Evolutionary conservation across 1,140 invertebrate species (phyloP).

Genomic region (Lordiphosa stackelbergi): DNA sequence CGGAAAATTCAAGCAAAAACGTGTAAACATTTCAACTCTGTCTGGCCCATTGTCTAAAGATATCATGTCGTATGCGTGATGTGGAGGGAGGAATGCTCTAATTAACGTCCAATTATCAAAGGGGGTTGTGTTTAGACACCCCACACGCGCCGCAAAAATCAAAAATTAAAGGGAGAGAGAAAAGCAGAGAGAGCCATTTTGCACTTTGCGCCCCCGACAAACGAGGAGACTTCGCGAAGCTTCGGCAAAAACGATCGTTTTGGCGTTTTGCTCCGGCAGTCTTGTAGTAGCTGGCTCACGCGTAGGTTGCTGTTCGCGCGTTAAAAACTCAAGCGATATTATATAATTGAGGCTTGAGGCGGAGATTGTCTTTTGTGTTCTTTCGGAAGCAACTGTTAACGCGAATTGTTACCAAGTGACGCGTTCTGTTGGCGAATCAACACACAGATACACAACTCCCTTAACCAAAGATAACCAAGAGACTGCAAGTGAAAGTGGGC

Average conservation of each 20-base stretch:
- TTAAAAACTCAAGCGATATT: slow-evolving; percentile 44
- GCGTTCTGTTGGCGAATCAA: slow-evolving; percentile 33
- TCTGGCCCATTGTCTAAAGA: slow-evolving; percentile 42
- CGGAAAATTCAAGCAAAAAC: slow-evolving; percentile 18
- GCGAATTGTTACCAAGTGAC: slow-evolving; percentile 36
- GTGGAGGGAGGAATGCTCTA: background rate
- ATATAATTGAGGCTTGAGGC: slow-evolving; percentile 57
- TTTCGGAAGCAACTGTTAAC: slow-evolving; percentile 48
- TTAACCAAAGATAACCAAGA: slow-evolving; percentile 12
- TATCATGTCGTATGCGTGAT: slow-evolving; percentile 25
- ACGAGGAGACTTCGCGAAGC: slow-evolving; percentile 17
- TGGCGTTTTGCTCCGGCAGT: slow-evolving; percentile 36
- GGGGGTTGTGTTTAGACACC: too few species aligned
- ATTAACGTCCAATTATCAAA: background rate
- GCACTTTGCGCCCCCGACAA: slow-evolving; percentile 23
- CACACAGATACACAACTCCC: slow-evolving; percentile 13
- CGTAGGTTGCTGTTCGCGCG: slow-evolving; percentile 63
- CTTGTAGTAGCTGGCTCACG: slow-evolving; percentile 71
- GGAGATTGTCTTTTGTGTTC: slow-evolving; percentile 33
- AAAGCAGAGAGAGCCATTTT: slow-evolving; percentile 3
- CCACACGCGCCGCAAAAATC: too few species aligned
- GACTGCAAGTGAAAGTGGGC: slow-evolving; percentile 35
- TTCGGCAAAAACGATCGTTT: slow-evolving; percentile 32
- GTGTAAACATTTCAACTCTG: slow-evolving; percentile 37
- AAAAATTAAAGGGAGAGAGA: background rate